phyloP scores from a whole-genome alignment of 2,797 vertebrate species.

The Mus minutoides region DNA sequence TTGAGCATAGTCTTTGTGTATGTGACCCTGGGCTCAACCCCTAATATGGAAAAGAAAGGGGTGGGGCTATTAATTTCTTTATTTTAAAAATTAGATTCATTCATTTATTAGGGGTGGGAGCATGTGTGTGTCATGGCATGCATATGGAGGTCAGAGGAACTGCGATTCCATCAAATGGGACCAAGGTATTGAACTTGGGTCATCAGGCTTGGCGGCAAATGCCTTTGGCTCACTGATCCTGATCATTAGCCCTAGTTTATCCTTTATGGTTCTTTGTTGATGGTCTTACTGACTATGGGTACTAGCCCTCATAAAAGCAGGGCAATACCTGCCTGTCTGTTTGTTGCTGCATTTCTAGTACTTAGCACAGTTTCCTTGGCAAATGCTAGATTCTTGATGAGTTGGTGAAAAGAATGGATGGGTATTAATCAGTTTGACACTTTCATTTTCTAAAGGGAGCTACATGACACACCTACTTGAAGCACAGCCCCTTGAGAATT shows the following conservation, averaged over 20 bases:
- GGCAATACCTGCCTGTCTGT: background rate
- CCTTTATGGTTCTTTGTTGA: background rate
- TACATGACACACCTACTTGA: background rate
- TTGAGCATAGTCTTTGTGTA: background rate
- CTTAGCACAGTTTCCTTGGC: background rate
- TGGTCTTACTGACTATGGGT: background rate
- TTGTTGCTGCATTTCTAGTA: background rate
- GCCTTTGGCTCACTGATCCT: background rate
- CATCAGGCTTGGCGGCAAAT: background rate
- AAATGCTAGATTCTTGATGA: background rate
- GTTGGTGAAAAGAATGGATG: constrained; percentile 23
- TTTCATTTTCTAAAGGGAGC: background rate
- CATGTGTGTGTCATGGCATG: background rate
- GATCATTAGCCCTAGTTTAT: background rate
- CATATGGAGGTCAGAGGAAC: too few species aligned
- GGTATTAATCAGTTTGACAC: constrained; percentile 9
- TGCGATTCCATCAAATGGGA: background rate
- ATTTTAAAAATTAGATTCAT: background rate
- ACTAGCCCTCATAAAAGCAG: background rate
- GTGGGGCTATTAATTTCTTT: background rate
- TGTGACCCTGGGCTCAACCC: background rate
- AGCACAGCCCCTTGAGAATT: background rate
- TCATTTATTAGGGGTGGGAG: background rate
- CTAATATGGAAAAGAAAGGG: background rate
- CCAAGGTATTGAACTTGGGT: background rate